These are phyloP conservation scores for Steatocranus sp. DNA, from an alignment of 2,797 vertebrate genomes.

Conservation along the genomic window DNA sequence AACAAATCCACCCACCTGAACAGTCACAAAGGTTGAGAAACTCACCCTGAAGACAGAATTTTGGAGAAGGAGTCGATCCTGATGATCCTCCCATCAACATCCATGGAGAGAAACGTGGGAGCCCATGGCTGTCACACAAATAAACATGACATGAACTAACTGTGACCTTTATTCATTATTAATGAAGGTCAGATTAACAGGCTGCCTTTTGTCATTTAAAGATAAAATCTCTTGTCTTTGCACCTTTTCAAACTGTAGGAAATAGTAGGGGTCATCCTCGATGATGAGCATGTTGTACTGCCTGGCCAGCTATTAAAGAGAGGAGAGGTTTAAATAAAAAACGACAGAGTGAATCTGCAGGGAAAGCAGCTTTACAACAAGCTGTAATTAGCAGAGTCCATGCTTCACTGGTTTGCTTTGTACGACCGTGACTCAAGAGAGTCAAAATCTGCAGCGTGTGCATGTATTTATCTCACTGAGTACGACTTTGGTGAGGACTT, in stretches of 20 bases:
- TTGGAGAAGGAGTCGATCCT: constrained; percentile 83
- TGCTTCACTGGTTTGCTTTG: not conserved
- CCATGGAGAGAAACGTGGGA: constrained; percentile 83
- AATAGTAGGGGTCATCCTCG: constrained; percentile 88
- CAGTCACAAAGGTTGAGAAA: not conserved
- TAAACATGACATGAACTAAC: not conserved
- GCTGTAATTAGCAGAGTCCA: not conserved
- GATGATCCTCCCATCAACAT: constrained; percentile 78
- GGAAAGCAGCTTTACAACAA: not conserved
- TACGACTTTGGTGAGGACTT: not conserved
- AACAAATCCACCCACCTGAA: not conserved
- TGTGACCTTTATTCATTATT: not conserved
- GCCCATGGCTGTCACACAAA: constrained; percentile 69
- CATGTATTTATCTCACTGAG: not conserved
- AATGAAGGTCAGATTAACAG: not conserved
- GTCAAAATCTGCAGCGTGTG: not conserved
- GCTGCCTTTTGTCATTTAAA: not conserved
- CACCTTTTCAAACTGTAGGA: constrained; percentile 85
- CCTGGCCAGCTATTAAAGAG: constrained; percentile 73
- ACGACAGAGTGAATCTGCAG: not conserved
- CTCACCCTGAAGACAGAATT: constrained; percentile 84
- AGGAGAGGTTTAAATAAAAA: not conserved
- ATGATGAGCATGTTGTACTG: constrained; percentile 86
- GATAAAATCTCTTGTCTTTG: not conserved
- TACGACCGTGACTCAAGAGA: not conserved